Evolutionary conservation across 2,113 vertebrate genomes (phyloP), one percentile per base, ranked within the genome.

Genomic region (Apteryx mantelli): DNA sequence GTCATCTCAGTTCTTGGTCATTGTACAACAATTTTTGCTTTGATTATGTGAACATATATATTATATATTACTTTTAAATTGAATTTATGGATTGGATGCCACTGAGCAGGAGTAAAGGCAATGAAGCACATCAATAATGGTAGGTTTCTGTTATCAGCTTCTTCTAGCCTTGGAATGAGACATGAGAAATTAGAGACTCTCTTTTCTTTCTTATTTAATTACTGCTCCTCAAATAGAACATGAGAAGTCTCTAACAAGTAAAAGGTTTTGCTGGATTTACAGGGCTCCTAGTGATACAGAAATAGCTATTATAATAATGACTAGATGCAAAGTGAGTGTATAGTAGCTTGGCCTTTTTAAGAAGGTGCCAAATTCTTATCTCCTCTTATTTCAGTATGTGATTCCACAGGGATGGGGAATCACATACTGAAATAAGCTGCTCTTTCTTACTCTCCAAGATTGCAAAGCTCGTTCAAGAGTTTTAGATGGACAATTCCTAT

Each of bases 1-100:
- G 10, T 12, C 48, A 28, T 92, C 81, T 46, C 50, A 7, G 3
- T 84, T 88, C 64, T 82, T 91, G 32, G 48, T 38, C n/a, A 53
- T 82, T 81, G 46, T 64, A 71, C 32, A 93, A 64, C 11, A 42
- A 26, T 76, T 91, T 93, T 82, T 71, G 38, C n/a, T 79, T 87
- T 73, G 44, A 11, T 90, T 92, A 92, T 88, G 60, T 83, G 96
- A 93, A 86, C 32, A 34, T 60, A 17, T 48, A 25, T 64, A 95
- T 79, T 64, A 95, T 79, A 69, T 82, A 13, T 80, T 64, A 52
- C 48, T 69, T 93, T 82, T 46, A 53, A 55, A 52, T 60, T 93
- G 44, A 76, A 86, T 85, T 92, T 93, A 68, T 86, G 34, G 17
- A 40, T 87, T 76, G 65, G 36, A 69, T 95, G 70, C 34, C 58